Base-by-base conservation (phyloP, 2,797 vertebrate genomes). In the Sebastes oblongus region DNA sequence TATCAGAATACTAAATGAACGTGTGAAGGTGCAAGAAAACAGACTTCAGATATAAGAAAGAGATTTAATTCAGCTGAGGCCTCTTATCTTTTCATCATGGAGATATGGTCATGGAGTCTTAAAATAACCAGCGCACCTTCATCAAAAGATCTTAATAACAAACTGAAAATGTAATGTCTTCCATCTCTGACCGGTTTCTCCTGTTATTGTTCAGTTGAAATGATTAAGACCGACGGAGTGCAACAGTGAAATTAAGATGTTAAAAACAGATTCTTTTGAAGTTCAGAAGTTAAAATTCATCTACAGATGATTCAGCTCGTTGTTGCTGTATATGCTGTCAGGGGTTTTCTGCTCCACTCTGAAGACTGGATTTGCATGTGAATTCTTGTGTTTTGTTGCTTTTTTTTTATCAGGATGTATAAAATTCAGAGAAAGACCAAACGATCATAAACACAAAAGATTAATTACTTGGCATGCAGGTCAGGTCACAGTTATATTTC, bases 231-330 rank as follows among this genome's bases (percentile, higher is more conserved):
- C 36, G 46, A 6, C 6, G 11, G 55, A 81, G 55, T 29, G 54
- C 55, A 72, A 24, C 46, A 61, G 61, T 76, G 6, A 69, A 88
- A 89, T 77, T 27, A 60, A 80, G 68, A 76, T 58, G 72, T 83
- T 76, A 86, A 61, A 81, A 78, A 65, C 36, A 34, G 65, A 29
- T 50, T 75, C 62, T 24, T 71, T 50, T 77, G 46, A 79, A 78
- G 67, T 80, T 82, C 36, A 65, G 46, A 54, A 20, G 62, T 32
- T 80, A 72, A 79, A 81, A 79, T 75, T 58, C 13, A 60, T 65
- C 25, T 1, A 8, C 39, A 42, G 54, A 70, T 82, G 50, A 80
- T 81, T 85, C 76, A 80, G 72, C 61, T 82, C 65, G 25, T 65
- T 71, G 42, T 24, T 75, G 62, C 30, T 67, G 29, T 82, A 77